These are phyloP conservation scores for Zaprionus gabonicus DNA, from an alignment of 1,140 invertebrate genomes.

Conservation along the genomic window DNA sequence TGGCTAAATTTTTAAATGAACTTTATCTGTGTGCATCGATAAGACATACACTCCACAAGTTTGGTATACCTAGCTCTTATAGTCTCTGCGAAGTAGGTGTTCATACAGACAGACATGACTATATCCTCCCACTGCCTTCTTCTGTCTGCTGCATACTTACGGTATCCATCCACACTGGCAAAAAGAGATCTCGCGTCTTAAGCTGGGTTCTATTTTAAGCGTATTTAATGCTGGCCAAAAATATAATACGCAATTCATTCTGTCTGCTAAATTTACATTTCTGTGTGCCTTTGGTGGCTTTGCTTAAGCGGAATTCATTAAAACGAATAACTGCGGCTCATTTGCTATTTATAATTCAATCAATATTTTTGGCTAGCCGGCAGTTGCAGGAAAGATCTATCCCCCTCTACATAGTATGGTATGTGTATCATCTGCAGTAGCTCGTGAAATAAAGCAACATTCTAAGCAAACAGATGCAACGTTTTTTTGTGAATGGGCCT, in stretches of 20 bases:
- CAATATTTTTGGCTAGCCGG: slow-evolving; percentile 19
- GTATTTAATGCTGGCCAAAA: not conserved
- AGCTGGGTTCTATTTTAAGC: not conserved
- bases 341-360: slow-evolving; percentile 35
- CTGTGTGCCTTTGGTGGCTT: not conserved
- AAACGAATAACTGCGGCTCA: not conserved
- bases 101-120: too few relatives aligned
- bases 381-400: not conserved
- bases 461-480: slow-evolving; percentile 42
- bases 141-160: too few relatives aligned
- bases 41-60: too few relatives aligned
- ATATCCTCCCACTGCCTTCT: too few relatives aligned
- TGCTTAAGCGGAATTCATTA: slow-evolving; percentile 2
- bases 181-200: not conserved
- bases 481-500: slow-evolving; percentile 9
- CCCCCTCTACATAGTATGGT: not conserved
- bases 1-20: too few relatives aligned
- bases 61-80: too few relatives aligned
- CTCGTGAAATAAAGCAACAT: slow-evolving; percentile 35
- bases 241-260: not conserved
- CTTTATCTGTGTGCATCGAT: too few relatives aligned
- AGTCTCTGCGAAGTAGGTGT: too few relatives aligned
- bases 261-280: not conserved
- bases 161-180: too few relatives aligned
- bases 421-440: not conserved